These are phyloP conservation scores for Patella pellucida DNA, from an alignment of 2,888 invertebrate genomes.

Conservation along the genomic window DNA sequence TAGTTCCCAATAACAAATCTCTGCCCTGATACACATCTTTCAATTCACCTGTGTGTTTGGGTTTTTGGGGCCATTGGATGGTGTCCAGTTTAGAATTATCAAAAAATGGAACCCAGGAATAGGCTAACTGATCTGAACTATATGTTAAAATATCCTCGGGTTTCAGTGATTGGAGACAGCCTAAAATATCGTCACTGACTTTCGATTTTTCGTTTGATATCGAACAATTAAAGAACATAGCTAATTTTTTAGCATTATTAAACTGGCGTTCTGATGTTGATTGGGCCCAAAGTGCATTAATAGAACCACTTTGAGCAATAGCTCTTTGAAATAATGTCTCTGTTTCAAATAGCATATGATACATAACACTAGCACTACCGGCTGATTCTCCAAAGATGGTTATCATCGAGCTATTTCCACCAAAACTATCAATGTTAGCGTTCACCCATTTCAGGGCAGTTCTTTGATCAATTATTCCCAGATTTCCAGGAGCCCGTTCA, in stretches of 20 bases:
- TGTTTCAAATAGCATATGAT: conserved; percentile 21
- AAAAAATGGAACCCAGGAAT: background rate
- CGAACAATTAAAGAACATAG: background rate
- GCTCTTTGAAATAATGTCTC: conserved; percentile 26
- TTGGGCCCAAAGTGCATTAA: background rate
- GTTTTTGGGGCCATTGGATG: background rate
- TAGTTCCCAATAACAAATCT: conserved; percentile 1
- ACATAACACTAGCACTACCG: conserved; percentile 22
- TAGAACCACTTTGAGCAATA: conserved; percentile 24
- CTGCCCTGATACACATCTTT: too few relatives aligned
- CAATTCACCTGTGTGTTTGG: background rate
- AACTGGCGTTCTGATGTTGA: background rate
- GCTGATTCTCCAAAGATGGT: conserved; percentile 26
- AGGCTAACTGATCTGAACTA: background rate
- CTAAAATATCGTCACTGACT: background rate
- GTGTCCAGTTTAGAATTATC: background rate
- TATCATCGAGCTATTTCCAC: conserved; percentile 24
- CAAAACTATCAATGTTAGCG: conserved; percentile 25
- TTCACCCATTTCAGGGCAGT: conserved; percentile 51
- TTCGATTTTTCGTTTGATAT: background rate
- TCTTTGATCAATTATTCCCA: conserved; percentile 53
- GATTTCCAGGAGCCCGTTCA: conserved; percentile 48
- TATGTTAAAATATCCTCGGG: background rate
- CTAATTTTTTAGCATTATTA: background rate
- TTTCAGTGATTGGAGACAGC: background rate